phyloP scores from a whole-genome alignment of 2,888 invertebrate species.

The Ectemnius continuus region DNA sequence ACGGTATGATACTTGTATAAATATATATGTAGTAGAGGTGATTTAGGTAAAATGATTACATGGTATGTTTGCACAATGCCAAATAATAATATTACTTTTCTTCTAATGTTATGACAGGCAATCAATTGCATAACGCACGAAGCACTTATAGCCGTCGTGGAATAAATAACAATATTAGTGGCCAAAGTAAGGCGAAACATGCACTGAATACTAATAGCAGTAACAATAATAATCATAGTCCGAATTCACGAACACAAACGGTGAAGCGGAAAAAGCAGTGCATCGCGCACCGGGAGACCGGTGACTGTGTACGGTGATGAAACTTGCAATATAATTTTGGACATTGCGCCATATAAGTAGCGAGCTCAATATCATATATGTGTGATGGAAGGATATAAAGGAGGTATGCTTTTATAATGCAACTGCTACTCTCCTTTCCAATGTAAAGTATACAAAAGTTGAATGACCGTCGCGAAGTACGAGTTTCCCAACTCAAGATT shows the following conservation, averaged over 20 bases:
- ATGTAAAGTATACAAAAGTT: conserved; percentile 50
- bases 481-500: conserved; percentile 46
- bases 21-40: background rate
- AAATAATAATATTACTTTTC: conserved; percentile 6
- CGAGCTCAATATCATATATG: conserved; percentile 63
- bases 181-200: conserved; percentile 69
- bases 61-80: background rate
- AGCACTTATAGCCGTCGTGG: conserved; percentile 70
- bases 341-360: conserved; percentile 60
- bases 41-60: conserved; percentile 1
- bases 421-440: conserved; percentile 52
- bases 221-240: conserved; percentile 69
- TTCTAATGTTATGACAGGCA: conserved; percentile 40
- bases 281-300: conserved; percentile 69
- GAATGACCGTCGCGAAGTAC: conserved; percentile 39
- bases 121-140: conserved; percentile 71
- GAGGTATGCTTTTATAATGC: conserved; percentile 36
- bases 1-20: conserved; percentile 61
- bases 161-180: conserved; percentile 69
- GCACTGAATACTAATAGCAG: conserved; percentile 66
- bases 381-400: conserved; percentile 55
- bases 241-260: conserved; percentile 68
- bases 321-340: conserved; percentile 57
- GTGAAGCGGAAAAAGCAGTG: conserved; percentile 74
- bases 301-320: conserved; percentile 77